Evolutionary conservation across 2,113 vertebrate genomes (phyloP).

Genomic region (Microcebus tavaratra): DNA sequence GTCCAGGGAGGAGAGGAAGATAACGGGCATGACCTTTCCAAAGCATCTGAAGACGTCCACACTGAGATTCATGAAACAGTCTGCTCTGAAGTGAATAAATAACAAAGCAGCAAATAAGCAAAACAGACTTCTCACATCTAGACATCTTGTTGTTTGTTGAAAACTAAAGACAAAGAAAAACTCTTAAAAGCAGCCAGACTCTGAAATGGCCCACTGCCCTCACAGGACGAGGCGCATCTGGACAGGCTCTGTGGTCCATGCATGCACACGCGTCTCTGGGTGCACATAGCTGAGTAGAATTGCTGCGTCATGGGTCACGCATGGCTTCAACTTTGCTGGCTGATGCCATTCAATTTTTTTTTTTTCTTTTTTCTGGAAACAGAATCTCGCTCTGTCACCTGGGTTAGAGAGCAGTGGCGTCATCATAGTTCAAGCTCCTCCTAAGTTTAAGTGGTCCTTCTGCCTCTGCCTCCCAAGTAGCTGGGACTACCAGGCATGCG

Average conservation of each 20-base stretch:
- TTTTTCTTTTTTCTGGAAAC: no score
- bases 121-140: not conserved
- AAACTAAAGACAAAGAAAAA: not conserved
- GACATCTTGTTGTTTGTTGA: not conserved
- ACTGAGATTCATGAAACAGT: not conserved
- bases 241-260: fast-evolving
- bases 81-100: not conserved
- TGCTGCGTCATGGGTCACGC: not conserved
- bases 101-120: not conserved
- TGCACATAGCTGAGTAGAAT: fast-evolving
- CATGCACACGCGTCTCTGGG: not conserved
- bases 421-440: no score
- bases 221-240: not conserved
- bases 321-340: not conserved
- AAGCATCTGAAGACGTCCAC: not conserved
- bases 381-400: no score
- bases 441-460: no score
- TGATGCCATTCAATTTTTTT: not conserved
- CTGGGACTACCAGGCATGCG: no score
- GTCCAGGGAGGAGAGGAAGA: no score
- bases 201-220: not conserved
- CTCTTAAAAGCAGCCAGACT: not conserved
- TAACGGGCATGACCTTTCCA: not conserved
- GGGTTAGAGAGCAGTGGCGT: not conserved
- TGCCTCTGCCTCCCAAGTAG: no score